phyloP scores from a whole-genome alignment of 2,888 invertebrate genomes.

The Agonopterix subpropinquella region DNA sequence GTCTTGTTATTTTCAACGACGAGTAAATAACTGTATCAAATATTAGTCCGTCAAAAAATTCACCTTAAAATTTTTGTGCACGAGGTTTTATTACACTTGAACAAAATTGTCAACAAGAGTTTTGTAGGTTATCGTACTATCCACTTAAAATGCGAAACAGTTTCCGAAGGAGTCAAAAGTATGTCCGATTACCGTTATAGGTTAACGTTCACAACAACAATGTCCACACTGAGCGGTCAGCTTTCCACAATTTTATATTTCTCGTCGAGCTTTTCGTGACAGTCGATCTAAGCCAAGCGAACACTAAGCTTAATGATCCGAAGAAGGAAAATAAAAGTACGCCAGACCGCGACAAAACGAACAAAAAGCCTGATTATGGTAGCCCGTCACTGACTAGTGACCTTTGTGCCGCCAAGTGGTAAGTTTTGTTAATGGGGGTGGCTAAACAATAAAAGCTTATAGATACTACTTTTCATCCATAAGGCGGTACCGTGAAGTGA shows the following conservation, averaged over 20 bases:
- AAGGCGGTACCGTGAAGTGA: constrained; percentile 56
- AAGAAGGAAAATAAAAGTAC: constrained; percentile 19
- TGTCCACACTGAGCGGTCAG: constrained; percentile 27
- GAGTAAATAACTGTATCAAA: constrained; percentile 14
- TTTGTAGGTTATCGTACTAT: constrained; percentile 2
- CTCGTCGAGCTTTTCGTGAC: constrained; percentile 24
- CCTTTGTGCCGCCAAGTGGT: constrained; percentile 46
- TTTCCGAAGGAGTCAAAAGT: too few relatives aligned
- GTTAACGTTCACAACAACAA: constrained; percentile 33
- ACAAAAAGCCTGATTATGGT: constrained; percentile 28
- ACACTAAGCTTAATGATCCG: constrained; percentile 28
- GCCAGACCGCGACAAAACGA: constrained; percentile 22
- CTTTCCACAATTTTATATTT: constrained; percentile 28
- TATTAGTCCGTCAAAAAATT: constrained; percentile 11
- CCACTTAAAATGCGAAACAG: neutral
- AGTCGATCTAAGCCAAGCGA: constrained; percentile 22
- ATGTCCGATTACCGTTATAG: constrained; percentile 18
- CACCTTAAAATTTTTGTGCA: constrained; percentile 16
- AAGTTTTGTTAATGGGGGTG: constrained; percentile 57
- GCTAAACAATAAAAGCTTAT: constrained; percentile 61
- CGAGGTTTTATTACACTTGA: constrained; percentile 12
- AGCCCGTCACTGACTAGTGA: constrained; percentile 37
- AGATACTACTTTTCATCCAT: constrained; percentile 68
- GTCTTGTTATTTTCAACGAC: constrained; percentile 28
- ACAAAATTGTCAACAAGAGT: constrained; percentile 1